phyloP scores from a whole-genome alignment of 2,888 invertebrate species.

The Neoitamus cyanurus region DNA sequence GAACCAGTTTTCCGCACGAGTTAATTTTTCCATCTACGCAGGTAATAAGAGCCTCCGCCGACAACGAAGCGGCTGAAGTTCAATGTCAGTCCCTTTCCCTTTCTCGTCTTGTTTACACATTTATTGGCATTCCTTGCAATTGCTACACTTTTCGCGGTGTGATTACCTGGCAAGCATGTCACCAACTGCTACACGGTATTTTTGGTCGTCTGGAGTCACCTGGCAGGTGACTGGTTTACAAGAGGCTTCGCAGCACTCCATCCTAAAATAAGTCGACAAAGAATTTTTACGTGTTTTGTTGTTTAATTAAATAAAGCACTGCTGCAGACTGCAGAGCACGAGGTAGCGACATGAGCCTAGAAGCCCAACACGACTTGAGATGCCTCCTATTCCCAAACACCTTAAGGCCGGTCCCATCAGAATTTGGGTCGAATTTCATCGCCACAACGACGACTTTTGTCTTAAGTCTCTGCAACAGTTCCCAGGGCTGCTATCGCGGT shows the following conservation, averaged over 20 bases:
- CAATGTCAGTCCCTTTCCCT: constrained; percentile 35
- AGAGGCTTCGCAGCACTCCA: too few species aligned
- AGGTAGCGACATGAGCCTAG: neutral
- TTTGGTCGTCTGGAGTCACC: too few species aligned
- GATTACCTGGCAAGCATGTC: neutral
- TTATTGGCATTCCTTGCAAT: neutral
- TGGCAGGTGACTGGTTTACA: too few species aligned
- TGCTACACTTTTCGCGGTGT: neutral
- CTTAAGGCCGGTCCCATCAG: constrained; percentile 9
- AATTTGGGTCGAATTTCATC: neutral
- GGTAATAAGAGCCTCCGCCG: neutral
- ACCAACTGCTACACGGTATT: too few species aligned
- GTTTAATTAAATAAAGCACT: neutral
- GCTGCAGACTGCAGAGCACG: neutral
- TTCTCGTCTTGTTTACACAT: neutral
- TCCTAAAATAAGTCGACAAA: too few species aligned
- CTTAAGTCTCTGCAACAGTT: neutral
- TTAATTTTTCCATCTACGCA: neutral
- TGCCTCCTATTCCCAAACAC: neutral
- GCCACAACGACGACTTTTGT: neutral
- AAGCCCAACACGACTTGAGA: neutral
- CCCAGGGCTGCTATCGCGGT: neutral
- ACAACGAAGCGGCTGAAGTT: neutral
- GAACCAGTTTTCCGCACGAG: constrained; percentile 1
- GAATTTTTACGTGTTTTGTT: neutral